phyloP scores from a whole-genome alignment of 2,113 vertebrate species.

The Toxostoma redivivum region DNA sequence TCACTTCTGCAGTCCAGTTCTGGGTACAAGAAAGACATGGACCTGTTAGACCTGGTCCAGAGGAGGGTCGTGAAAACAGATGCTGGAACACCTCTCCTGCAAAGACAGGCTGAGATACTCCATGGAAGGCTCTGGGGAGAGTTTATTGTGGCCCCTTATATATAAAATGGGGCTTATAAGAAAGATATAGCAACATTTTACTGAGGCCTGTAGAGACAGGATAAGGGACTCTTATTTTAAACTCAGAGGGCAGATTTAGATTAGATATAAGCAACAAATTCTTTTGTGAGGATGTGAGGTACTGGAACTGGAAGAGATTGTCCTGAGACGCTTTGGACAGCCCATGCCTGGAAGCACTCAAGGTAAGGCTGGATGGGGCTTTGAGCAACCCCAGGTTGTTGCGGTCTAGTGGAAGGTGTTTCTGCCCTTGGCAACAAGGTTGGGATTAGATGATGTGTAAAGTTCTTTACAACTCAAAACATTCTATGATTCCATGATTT shows the following conservation, averaged over 20 bases:
- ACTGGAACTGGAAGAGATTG: background rate
- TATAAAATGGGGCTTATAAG: rapidly evolving
- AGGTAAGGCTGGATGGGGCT: background rate
- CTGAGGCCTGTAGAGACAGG: background rate
- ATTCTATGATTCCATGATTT: background rate
- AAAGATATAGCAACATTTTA: background rate
- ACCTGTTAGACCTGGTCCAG: no score
- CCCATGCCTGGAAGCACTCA: background rate
- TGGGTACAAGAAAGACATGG: background rate
- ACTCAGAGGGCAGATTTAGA: background rate
- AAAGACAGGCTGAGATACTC: background rate
- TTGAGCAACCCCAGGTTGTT: background rate
- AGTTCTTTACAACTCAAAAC: background rate
- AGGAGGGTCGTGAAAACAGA: rapidly evolving
- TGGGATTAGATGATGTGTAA: background rate
- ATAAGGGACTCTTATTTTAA: background rate
- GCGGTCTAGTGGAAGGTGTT: background rate
- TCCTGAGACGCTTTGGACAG: background rate
- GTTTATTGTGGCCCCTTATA: background rate
- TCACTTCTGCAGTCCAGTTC: background rate
- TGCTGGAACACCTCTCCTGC: background rate
- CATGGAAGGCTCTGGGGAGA: background rate
- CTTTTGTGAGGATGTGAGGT: background rate
- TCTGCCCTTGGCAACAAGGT: background rate
- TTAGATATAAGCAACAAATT: no score